phyloP scores from a whole-genome alignment of 2,797 vertebrate species.

The Pangasius sanitwongsei region DNA sequence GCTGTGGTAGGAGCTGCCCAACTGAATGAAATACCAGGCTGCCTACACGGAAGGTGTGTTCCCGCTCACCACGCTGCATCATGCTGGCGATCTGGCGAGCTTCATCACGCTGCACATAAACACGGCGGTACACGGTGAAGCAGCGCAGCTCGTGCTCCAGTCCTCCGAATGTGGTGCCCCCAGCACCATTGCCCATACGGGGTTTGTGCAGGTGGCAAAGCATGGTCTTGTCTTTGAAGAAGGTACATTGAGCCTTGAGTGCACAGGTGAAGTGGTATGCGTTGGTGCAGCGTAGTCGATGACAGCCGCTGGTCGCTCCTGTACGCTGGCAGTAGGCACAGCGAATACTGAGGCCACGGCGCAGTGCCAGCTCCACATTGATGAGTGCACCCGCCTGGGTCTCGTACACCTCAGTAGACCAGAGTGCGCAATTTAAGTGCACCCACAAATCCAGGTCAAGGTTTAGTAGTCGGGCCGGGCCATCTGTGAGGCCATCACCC shows the following conservation, averaged over 20 bases:
- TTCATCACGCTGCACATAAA: slow-evolving; percentile 93
- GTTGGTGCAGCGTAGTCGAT: slow-evolving; percentile 88
- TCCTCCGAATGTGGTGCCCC: background rate
- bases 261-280: slow-evolving; percentile 98
- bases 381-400: slow-evolving; percentile 98
- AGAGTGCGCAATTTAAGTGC: slow-evolving; percentile 96
- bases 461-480: slow-evolving; percentile 93
- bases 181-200: slow-evolving; percentile 58
- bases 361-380: slow-evolving; percentile 91
- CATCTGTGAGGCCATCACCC: slow-evolving; percentile 90
- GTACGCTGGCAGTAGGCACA: slow-evolving; percentile 89
- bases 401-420: slow-evolving; percentile 98
- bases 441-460: slow-evolving; percentile 98
- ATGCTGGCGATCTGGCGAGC: slow-evolving; percentile 91
- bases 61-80: slow-evolving; percentile 88
- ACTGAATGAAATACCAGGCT: slow-evolving; percentile 90
- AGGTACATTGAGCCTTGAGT: slow-evolving; percentile 93
- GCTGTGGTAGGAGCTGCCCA: slow-evolving; percentile 91
- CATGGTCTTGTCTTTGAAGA: slow-evolving; percentile 99
- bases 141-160: slow-evolving; percentile 87
- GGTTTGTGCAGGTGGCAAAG: slow-evolving; percentile 94
- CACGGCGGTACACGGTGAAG: slow-evolving; percentile 92
- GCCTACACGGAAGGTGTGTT: slow-evolving; percentile 95
- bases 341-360: slow-evolving; percentile 87
- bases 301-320: slow-evolving; percentile 93